Evolutionary conservation across 2,113 vertebrate genomes (phyloP), one percentile per base, ranked within the genome.

Genomic region (Chroicocephalus ridibundus): DNA sequence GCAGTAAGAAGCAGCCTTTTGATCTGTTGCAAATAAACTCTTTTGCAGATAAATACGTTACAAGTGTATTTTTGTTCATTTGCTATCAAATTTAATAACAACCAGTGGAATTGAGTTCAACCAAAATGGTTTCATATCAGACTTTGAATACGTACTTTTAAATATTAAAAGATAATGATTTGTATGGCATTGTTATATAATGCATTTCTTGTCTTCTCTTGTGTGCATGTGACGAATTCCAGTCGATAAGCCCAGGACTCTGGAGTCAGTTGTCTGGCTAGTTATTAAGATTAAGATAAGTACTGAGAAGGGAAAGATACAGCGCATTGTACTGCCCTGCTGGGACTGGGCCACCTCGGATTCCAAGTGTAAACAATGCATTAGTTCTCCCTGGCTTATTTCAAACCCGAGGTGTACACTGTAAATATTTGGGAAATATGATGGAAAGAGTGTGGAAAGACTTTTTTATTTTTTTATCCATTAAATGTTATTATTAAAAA

Each of bases 211-310:
- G 98, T 98, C 96, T 97, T 98, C 97, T 97, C 86, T 97, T 96
- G 93, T 97, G 96, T 96, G 97, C 98, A 97, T 97, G 97, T 98
- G 97, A 98, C 97, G 24, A 98, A 98, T 98, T 98, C 97, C 97
- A 97, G 96, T 94, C 78, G 99, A 99, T 99, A 99, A 99, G 97
- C 91, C 40, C 70, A 92, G 96, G 97, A 97, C 97, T 98, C 96
- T 98, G 98, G 98, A 99, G 98, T 99, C 98, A 97, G 98, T 98
- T 98, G 98, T 98, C 98, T 99, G 98, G 98, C 97, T 98, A 92
- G 98, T 98, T 99, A 99, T 98, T 98, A 97, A 98, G 97, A 98
- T 97, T 98, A 97, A 98, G 98, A 99, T 99, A 99, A 98, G 97
- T 96, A 86, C 95, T 96, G 86, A 98, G 98, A 98, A 97, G 2